These are phyloP conservation scores for Villa cingulata DNA, from an alignment of 2,888 invertebrate genomes.

Conservation along the genomic window DNA sequence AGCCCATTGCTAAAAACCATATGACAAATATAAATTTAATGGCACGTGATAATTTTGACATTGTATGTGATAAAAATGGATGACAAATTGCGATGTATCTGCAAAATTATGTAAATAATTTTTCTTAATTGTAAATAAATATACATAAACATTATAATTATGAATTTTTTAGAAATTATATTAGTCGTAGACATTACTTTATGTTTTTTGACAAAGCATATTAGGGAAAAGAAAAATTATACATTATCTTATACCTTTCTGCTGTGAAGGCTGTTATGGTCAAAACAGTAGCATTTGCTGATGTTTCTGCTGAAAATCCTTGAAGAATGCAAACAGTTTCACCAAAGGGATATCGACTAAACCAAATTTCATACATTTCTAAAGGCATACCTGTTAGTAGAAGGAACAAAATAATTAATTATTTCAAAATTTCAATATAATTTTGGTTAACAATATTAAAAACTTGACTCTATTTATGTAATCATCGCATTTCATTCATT, in stretches of 20 bases:
- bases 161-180: too few relatives aligned
- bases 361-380: slow-evolving; percentile 57
- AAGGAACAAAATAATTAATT: not conserved
- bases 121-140: too few relatives aligned
- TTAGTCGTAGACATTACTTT: too few relatives aligned
- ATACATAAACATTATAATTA: too few relatives aligned
- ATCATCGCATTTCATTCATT: too few relatives aligned
- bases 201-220: too few relatives aligned
- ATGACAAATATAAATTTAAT: slow-evolving; percentile 57
- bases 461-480: too few relatives aligned
- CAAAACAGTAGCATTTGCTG: slow-evolving; percentile 61
- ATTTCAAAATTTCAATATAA: too few relatives aligned
- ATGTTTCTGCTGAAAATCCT: slow-evolving; percentile 62
- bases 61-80: slow-evolving; percentile 51
- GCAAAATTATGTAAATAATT: too few relatives aligned
- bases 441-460: too few relatives aligned
- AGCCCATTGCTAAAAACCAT: slow-evolving; percentile 56
- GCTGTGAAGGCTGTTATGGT: slow-evolving; percentile 72
- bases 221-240: too few relatives aligned
- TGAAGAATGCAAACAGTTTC: slow-evolving; percentile 55
- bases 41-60: slow-evolving; percentile 67
- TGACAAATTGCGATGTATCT: slow-evolving; percentile 68
- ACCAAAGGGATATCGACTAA: slow-evolving; percentile 45
- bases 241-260: slow-evolving; percentile 50
- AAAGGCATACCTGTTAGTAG: slow-evolving; percentile 48